Conservation (phyloP, 2,797 vertebrate species). For the Acanthis flammea region DNA sequence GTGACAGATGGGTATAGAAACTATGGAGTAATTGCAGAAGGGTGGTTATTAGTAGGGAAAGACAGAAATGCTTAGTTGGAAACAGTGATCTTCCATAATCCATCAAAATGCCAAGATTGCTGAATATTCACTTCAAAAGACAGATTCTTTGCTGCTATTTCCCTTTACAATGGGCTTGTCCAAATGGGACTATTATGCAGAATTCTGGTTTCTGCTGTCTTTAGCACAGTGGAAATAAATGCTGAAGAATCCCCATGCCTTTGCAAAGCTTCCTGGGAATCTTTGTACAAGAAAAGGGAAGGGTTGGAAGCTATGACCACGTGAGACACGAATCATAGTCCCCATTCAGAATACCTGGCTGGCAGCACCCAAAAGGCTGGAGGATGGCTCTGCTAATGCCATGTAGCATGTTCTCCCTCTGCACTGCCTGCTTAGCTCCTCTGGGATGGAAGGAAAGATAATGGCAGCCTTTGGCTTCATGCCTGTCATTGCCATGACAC, state of each 20-base stretch:
- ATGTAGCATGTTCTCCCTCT: not conserved
- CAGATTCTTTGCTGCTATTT: not conserved
- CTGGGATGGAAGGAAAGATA: not conserved
- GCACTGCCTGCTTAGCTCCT: not conserved
- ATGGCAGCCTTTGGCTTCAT: not conserved
- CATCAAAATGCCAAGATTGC: not conserved
- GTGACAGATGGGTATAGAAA: not conserved
- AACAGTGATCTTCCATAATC: not conserved
- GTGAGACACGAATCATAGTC: not conserved
- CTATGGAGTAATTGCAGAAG: not conserved
- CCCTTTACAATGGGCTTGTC: not conserved
- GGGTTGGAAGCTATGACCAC: not conserved
- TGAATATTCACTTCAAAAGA: not conserved
- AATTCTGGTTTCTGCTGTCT: not conserved
- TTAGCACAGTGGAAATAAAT: not conserved
- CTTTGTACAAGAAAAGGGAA: not conserved
- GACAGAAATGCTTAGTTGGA: not conserved
- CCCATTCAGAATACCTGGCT: not conserved
- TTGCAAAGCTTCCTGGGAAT: not conserved
- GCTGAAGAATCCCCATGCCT: not conserved
- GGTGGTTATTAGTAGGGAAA: not conserved
- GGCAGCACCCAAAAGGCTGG: not conserved
- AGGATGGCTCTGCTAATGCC: not conserved
- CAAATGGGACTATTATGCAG: not conserved
- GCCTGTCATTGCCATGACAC: slow-evolving; percentile 38